Evolutionary conservation across 2,113 vertebrate genomes (phyloP).

Genomic region (Triplophysa dalaica): DNA sequence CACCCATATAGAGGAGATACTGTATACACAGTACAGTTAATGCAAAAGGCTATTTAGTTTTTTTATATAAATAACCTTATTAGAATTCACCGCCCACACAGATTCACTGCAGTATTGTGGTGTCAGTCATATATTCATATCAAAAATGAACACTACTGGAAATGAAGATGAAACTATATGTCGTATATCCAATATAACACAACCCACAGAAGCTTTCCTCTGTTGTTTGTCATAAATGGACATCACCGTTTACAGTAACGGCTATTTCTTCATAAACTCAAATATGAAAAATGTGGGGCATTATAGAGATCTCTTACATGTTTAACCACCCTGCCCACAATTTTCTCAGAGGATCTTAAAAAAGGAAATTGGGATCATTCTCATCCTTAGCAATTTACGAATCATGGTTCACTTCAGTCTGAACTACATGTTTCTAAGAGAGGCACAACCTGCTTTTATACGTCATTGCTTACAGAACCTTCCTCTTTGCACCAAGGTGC

Average conservation of each 20-base stretch:
- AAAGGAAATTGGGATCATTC: slow-evolving; percentile 58
- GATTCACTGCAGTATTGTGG: slow-evolving; percentile 62
- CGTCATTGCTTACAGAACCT: slow-evolving; percentile 54
- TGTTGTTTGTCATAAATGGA: no score
- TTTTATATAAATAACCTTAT: slow-evolving; percentile 50
- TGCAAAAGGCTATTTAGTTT: neutral
- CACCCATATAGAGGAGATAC: neutral
- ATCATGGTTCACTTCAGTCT: slow-evolving; percentile 32
- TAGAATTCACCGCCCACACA: slow-evolving; percentile 59
- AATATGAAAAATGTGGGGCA: no score
- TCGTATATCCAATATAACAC: no score
- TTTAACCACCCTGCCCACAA: neutral
- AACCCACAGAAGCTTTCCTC: no score
- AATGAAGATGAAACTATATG: no score
- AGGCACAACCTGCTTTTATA: slow-evolving; percentile 47
- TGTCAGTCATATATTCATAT: slow-evolving; percentile 62
- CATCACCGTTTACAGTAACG: no score
- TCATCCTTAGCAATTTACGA: slow-evolving; percentile 32
- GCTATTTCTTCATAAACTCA: neutral
- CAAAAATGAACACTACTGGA: no score
- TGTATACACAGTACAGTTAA: neutral
- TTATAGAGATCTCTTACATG: neutral
- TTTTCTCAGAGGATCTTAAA: slow-evolving; percentile 12
- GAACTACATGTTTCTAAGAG: slow-evolving; percentile 12
- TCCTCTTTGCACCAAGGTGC: slow-evolving; percentile 39